Evolutionary conservation across 1,140 invertebrate genomes (phyloP), one percentile per base, ranked within the genome.

Genomic region (Aphidius gifuensis): DNA sequence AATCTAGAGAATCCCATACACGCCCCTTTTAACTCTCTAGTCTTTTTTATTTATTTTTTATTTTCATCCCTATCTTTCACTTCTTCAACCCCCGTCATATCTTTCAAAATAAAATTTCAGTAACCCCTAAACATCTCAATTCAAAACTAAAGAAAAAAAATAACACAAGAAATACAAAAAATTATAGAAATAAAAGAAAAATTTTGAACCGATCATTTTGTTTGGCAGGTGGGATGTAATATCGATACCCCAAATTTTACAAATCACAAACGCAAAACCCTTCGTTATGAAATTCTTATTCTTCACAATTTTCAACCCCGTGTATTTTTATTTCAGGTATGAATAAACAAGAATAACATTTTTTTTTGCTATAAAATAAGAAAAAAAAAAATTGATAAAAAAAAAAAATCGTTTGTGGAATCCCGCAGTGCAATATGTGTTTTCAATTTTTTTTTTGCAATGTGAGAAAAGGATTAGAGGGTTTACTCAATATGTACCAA

Each of bases 381-480:
- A 6, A 9, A 44, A 6, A 44, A 44, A 44, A 44, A 44, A 44
- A 44, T 7, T 44, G 43, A 44, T 11, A n/a, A 55, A 55, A 55
- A 16, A 55, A 16, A 5, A 5, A 40, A 53, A 39, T 53, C 38
- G 23, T 32, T 62, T 58, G 58, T 21, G 54, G 55, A n/a, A 11
- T 3, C n/a, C 49, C 6, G 16, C 39, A 42, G 39, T 11, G 45
- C 39, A 45, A 42, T 38, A 43, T 50, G 42, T 32, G 16, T 44
- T 44, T 49, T 50, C 44, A 40, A 48, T 42, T 50, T 32, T 8
- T 59, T 72, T 73, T 69, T 62, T 61, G 60, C 64, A 71, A 74
- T 78, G 74, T 73, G 74, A 77, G 74, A 78, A 77, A 79, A 78
- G 77, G 75, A 79, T 80, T 78, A 79, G 64, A 49, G 40, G 23